Conservation (phyloP, 1,140 invertebrate species). For the Diploscapter pachys region DNA sequence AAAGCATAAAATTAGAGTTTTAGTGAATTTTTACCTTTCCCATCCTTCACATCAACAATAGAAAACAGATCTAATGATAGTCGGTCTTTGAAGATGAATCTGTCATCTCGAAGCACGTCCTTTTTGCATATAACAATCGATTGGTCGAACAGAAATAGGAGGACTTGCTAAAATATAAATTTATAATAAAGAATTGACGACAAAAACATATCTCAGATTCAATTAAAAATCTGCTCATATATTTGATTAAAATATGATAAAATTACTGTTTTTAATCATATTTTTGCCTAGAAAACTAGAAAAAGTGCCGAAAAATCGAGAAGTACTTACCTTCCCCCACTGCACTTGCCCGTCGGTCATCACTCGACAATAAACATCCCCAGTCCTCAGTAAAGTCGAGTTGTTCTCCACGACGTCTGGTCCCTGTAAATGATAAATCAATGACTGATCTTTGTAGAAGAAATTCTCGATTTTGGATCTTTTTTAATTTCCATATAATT, state of each 20-base stretch:
- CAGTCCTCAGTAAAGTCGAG: slow-evolving; percentile 75
- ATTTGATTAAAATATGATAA: background rate
- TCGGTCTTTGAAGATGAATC: slow-evolving; percentile 77
- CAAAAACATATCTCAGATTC: background rate
- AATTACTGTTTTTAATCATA: background rate
- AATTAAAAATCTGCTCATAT: background rate
- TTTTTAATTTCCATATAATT: too few relatives aligned
- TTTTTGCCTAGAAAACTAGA: background rate
- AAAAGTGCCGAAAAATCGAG: background rate
- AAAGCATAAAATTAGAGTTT: background rate
- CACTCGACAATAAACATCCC: slow-evolving; percentile 67
- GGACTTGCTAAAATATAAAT: slow-evolving; percentile 66
- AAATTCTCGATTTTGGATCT: slow-evolving; percentile 9
- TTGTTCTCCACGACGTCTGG: slow-evolving; percentile 75
- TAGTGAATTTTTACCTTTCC: slow-evolving; percentile 64
- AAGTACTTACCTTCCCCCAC: slow-evolving; percentile 69
- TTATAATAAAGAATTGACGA: background rate
- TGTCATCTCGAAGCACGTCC: slow-evolving; percentile 77
- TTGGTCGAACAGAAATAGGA: slow-evolving; percentile 81
- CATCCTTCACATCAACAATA: slow-evolving; percentile 70
- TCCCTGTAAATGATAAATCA: slow-evolving; percentile 64
- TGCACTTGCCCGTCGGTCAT: slow-evolving; percentile 71
- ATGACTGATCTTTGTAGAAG: background rate
- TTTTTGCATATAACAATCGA: slow-evolving; percentile 82
- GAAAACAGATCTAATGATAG: slow-evolving; percentile 69